A percentile compares a stretch with the other conserved stretches of the same genome.
Evolutionary conservation across 2,113 vertebrate species (phyloP).

Genomic region (Desmodus rotundus): DNA sequence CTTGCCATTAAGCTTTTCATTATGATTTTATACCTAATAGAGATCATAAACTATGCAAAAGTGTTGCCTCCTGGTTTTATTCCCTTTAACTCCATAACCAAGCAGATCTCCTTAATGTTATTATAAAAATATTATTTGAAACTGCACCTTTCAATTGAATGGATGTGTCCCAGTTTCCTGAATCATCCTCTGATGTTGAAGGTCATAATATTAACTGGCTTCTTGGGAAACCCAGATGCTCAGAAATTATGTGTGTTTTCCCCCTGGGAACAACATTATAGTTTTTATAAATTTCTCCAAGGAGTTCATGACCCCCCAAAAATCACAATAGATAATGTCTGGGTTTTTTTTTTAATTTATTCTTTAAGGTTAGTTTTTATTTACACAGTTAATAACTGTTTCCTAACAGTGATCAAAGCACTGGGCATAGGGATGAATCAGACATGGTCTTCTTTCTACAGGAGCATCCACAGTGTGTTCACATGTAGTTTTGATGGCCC

Average conservation of each 20-base stretch:
- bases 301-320: not conserved
- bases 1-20: not conserved
- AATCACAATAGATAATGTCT: not conserved
- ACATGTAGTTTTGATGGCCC: not conserved
- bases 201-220: not conserved
- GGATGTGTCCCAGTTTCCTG: not conserved
- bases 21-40: not conserved
- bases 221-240: not conserved
- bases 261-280: not conserved
- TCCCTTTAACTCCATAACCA: not conserved
- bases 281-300: not conserved
- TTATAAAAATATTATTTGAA: not conserved
- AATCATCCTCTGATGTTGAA: not conserved
- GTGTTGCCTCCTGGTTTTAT: not conserved
- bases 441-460: not conserved
- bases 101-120: not conserved
- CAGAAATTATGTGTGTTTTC: not conserved
- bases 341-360: not conserved
- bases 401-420: not conserved
- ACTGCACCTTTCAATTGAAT: not conserved
- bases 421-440: not conserved
- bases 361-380: not conserved
- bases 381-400: not conserved
- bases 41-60: not conserved
- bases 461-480: too few species aligned